phyloP scores from a whole-genome alignment of 2,888 invertebrate species.

The Drosophila melanocephala region DNA sequence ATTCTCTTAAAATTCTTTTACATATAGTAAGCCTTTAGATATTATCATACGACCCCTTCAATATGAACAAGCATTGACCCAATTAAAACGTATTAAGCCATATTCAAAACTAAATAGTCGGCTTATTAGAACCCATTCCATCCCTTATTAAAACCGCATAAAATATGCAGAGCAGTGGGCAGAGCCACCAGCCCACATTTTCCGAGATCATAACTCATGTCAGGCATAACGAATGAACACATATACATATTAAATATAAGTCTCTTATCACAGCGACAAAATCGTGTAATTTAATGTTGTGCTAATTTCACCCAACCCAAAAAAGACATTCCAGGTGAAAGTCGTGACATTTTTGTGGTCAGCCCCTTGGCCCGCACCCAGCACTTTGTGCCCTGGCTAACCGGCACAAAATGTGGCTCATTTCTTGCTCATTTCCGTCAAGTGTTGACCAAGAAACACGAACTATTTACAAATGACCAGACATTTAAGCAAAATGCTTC shows the following conservation, averaged over 20 bases:
- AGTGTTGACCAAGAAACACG: conserved; percentile 72
- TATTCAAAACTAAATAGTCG: conserved; percentile 39
- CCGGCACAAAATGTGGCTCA: conserved; percentile 53
- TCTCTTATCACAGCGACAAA: conserved; percentile 67
- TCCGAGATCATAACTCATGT: conserved; percentile 74
- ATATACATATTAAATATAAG: conserved; percentile 26
- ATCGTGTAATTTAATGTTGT: conserved; percentile 81
- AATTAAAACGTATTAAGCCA: conserved; percentile 53
- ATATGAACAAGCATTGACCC: conserved; percentile 51
- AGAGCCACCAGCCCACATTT: conserved; percentile 36
- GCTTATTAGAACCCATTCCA: conserved; percentile 50
- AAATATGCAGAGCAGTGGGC: conserved; percentile 59
- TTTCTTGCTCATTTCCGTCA: conserved; percentile 79
- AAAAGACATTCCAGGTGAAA: conserved; percentile 60
- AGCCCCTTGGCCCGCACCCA: conserved; percentile 1
- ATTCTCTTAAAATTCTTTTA: neutral
- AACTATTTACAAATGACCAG: conserved; percentile 79
- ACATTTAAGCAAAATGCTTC: conserved; percentile 80
- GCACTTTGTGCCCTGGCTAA: conserved; percentile 1
- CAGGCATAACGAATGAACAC: conserved; percentile 44
- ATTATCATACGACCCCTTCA: neutral
- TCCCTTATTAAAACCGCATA: conserved; percentile 17
- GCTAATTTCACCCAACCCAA: conserved; percentile 70
- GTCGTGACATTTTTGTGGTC: conserved; percentile 76
- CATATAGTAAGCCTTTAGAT: neutral